These are phyloP conservation scores for Saturnia japonica DNA, from an alignment of 2,888 invertebrate species.

Conservation along the genomic window DNA sequence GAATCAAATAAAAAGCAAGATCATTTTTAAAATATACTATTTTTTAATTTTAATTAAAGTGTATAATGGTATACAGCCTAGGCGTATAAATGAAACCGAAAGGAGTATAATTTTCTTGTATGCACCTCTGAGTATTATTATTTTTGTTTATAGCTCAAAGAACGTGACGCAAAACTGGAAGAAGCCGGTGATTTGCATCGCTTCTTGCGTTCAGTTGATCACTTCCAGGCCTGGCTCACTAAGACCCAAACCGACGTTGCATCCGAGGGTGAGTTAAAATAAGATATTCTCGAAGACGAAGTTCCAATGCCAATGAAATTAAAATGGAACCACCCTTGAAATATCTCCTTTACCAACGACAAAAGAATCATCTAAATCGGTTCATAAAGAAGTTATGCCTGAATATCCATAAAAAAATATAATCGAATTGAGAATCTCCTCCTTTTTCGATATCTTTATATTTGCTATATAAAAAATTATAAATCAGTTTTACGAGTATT, in stretches of 20 bases:
- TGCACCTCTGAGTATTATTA: background rate
- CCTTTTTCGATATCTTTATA: too few species aligned
- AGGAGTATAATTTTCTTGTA: background rate
- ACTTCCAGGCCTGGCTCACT: slow-evolving; percentile 99
- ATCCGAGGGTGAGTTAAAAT: slow-evolving; percentile 84
- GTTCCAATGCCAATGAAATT: too few species aligned
- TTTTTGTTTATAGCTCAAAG: slow-evolving; percentile 87
- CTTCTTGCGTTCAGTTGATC: slow-evolving; percentile 98
- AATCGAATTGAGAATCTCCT: too few species aligned
- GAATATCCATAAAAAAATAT: too few species aligned
- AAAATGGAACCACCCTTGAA: too few species aligned
- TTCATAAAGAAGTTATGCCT: too few species aligned
- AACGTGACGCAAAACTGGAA: slow-evolving; percentile 98
- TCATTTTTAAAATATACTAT: too few species aligned
- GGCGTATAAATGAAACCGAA: background rate
- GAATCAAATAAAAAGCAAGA: too few species aligned
- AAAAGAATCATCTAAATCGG: too few species aligned
- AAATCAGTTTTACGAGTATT: background rate
- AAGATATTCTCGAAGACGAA: too few species aligned
- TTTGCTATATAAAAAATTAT: background rate
- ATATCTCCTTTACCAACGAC: too few species aligned
- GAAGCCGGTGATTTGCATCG: slow-evolving; percentile 99
- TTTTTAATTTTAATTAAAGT: background rate
- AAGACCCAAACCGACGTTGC: slow-evolving; percentile 99
- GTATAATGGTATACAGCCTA: background rate